Conservation (phyloP, 2,888 invertebrate genomes). For the Philaethria dido region DNA sequence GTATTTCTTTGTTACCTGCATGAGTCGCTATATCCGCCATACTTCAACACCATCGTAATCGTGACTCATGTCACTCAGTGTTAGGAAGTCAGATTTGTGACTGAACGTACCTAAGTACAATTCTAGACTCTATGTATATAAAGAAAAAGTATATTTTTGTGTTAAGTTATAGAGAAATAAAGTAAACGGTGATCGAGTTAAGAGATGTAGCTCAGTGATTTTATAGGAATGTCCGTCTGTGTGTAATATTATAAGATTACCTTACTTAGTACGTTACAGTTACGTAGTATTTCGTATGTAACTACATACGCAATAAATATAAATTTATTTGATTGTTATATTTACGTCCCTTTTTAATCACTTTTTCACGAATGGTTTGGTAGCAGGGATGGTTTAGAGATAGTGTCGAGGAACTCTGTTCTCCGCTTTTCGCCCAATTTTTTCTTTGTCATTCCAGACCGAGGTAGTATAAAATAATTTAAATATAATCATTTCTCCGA, state of each 20-base stretch:
- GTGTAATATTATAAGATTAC: not conserved
- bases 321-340: too few species aligned
- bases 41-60: slow-evolving; percentile 17
- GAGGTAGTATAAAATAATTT: too few species aligned
- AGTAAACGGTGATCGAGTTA: not conserved
- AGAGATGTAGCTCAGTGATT: not conserved
- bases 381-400: too few species aligned
- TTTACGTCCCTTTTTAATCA: too few species aligned
- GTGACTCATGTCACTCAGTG: slow-evolving; percentile 32
- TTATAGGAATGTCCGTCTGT: slow-evolving; percentile 5
- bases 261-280: too few species aligned
- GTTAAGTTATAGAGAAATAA: not conserved
- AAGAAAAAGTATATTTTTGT: slow-evolving; percentile 7
- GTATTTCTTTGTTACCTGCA: slow-evolving; percentile 17
- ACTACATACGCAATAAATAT: too few species aligned
- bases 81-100: slow-evolving; percentile 33
- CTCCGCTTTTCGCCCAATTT: too few species aligned
- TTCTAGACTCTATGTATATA: slow-evolving; percentile 10
- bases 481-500: too few species aligned
- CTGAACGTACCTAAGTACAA: not conserved
- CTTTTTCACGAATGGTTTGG: too few species aligned
- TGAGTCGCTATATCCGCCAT: slow-evolving; percentile 17
- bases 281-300: too few species aligned
- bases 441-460: too few species aligned
- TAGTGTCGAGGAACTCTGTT: too few species aligned